Conservation (phyloP, 1,140 invertebrate species). For the Metaphire vulgaris region DNA sequence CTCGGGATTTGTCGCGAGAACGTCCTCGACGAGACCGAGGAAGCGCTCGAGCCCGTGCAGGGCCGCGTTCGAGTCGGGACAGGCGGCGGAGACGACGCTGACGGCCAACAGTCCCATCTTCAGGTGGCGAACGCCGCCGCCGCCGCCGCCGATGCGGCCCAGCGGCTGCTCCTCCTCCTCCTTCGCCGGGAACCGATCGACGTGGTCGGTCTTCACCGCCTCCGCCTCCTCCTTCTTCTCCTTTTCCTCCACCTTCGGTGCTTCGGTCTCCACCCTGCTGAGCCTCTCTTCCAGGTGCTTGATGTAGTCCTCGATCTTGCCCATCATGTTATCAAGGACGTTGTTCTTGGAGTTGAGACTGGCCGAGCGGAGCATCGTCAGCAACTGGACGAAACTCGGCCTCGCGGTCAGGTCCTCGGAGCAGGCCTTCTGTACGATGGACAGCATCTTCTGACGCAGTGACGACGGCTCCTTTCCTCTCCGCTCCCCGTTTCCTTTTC, state of each 20-base stretch:
- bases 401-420: background rate
- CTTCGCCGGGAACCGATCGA: too few relatives aligned
- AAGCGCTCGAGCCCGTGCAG: background rate
- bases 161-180: background rate
- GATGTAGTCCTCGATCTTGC: background rate
- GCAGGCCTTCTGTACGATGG: background rate
- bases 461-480: too few relatives aligned
- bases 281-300: background rate
- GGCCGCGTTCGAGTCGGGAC: background rate
- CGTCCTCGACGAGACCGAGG: background rate
- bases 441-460: too few relatives aligned
- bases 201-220: background rate
- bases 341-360: background rate
- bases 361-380: background rate
- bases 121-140: background rate
- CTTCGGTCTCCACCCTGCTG: background rate
- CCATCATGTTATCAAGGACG: background rate
- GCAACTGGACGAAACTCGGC: background rate
- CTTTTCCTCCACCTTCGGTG: background rate
- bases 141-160: background rate
- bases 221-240: too few relatives aligned
- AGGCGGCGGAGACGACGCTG: background rate
- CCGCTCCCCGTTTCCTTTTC: too few relatives aligned
- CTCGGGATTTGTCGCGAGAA: background rate
- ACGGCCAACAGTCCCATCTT: background rate